Evolutionary conservation across 2,113 vertebrate species (phyloP).

Genomic region (Tragulus kanchil): DNA sequence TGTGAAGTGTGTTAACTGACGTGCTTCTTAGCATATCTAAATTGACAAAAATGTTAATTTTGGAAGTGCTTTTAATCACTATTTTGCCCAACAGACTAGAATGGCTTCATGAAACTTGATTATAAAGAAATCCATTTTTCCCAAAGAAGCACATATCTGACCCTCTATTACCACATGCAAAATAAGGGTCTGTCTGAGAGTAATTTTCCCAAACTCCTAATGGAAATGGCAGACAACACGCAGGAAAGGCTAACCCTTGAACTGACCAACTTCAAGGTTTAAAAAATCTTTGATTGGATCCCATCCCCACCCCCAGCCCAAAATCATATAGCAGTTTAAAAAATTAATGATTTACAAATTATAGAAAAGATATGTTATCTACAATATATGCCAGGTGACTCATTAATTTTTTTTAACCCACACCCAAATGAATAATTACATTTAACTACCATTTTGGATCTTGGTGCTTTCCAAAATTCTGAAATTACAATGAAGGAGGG

Average conservation of each 20-base stretch:
- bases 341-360: conserved; percentile 52
- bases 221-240: background rate
- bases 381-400: background rate
- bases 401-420: background rate
- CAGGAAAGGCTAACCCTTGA: background rate
- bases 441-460: background rate
- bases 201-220: conserved; percentile 38
- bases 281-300: conserved; percentile 6
- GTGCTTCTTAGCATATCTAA: background rate
- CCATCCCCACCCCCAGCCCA: background rate
- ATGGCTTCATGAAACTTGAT: conserved; percentile 50
- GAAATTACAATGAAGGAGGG: conserved; percentile 58
- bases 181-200: conserved; percentile 18
- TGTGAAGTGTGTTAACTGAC: background rate
- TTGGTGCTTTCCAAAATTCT: conserved; percentile 75
- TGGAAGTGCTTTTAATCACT: conserved; percentile 56
- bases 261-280: conserved; percentile 50
- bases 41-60: conserved; percentile 30
- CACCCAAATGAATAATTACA: conserved; percentile 12
- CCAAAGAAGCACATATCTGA: background rate
- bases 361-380: conserved; percentile 60
- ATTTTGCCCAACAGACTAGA: conserved; percentile 43
- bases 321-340: background rate
- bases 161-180: conserved; percentile 41
- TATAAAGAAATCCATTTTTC: background rate